Evolutionary conservation across 2,888 invertebrate genomes (phyloP).

Genomic region (Chymomyza caudatula): DNA sequence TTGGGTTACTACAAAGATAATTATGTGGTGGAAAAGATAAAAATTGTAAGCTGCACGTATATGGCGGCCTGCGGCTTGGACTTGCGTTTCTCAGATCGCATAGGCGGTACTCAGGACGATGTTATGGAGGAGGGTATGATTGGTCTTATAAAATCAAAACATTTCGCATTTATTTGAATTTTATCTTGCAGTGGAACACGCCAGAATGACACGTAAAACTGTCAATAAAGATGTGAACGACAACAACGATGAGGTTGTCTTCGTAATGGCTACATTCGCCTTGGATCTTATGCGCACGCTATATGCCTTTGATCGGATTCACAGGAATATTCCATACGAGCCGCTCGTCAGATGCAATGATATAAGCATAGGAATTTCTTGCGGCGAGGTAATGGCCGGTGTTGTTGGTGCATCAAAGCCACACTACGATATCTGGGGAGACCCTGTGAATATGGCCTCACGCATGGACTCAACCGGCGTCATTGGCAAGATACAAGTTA

Average conservation of each 20-base stretch:
- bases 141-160: no score
- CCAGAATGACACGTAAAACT: conserved; percentile 73
- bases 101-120: no score
- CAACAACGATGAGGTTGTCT: conserved; percentile 78
- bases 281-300: conserved; percentile 84
- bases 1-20: no score
- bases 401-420: conserved; percentile 97
- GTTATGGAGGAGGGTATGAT: no score
- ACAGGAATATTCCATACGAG: conserved; percentile 79
- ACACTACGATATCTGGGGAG: conserved; percentile 97
- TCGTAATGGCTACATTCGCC: conserved; percentile 85
- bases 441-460: conserved; percentile 97
- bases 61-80: conserved; percentile 97
- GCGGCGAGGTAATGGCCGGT: conserved; percentile 94
- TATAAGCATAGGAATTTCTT: conserved; percentile 85
- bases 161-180: no score
- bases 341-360: conserved; percentile 71
- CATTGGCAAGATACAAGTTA: conserved; percentile 88
- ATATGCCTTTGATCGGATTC: conserved; percentile 81
- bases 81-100: no score
- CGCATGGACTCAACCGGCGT: conserved; percentile 96
- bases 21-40: conserved; percentile 99
- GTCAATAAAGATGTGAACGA: conserved; percentile 57
- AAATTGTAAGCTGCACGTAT: conserved; percentile 97
- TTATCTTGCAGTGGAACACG: no score